Evolutionary conservation across 2,113 vertebrate genomes (phyloP), one percentile per base, ranked within the genome.

Genomic region (Psittacula cyanocephala): DNA sequence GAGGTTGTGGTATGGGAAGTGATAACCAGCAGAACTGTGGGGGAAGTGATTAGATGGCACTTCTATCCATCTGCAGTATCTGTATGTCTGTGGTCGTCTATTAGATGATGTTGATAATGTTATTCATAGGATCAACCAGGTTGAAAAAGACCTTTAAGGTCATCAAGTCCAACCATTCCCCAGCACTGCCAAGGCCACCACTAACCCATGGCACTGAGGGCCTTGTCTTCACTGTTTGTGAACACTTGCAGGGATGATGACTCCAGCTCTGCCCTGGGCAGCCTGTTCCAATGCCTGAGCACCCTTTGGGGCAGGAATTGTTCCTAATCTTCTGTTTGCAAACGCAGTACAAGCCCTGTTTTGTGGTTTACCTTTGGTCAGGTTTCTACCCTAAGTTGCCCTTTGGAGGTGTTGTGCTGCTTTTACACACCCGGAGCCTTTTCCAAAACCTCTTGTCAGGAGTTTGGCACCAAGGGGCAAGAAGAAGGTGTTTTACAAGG

Each of bases 21-120:
- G 1, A 0, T 11, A 5, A 6, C 8, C 6, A 24, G 24, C 49
- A 5, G 49, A 29, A 20, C 5, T n/a, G 53, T 0, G 0, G 70
- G 41, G 74, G 74, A 53, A 35, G 55, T 4, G 46, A 55, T 68
- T 2, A 14, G 33, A 3, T 55, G 63, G 7, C 9, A 1, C 33
- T 74, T 16, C 18, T 15, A 8, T 37, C 33, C 35, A 50, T 20
- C 41, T 49, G 74, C 55, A 68, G 46, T 10, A 1, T 46, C 35
- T 37, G 16, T 41, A 1, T 43, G 27, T 43, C 57, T 69, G 49
- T 1, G 15, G 22, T 20, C 46, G 33, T 27, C 47, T 20, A 2
- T 11, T 3, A 9, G 84, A 6, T n/a, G 57, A 13, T 65, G 39
- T 6, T 55, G 39, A 17, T 31, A 67, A 28, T 18, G n/a, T 28